These are phyloP conservation scores for Galerucella pusilla DNA, from an alignment of 2,888 invertebrate genomes.

Conservation along the genomic window DNA sequence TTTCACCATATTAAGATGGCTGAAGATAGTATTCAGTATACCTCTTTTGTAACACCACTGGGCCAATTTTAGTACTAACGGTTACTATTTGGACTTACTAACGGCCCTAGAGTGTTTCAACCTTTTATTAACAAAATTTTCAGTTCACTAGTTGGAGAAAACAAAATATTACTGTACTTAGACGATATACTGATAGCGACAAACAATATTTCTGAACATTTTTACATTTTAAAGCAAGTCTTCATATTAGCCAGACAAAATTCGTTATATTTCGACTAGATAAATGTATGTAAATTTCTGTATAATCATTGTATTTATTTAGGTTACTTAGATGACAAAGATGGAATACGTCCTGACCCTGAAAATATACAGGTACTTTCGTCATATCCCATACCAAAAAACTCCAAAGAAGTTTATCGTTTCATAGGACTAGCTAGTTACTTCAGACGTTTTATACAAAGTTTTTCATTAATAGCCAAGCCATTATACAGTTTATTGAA, in stretches of 20 bases:
- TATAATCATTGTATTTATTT: not conserved
- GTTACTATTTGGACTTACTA: conserved; percentile 6
- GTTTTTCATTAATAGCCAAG: too few species aligned
- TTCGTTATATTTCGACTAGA: not conserved
- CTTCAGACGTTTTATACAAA: too few species aligned
- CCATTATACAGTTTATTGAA: too few species aligned
- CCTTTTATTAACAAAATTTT: not conserved
- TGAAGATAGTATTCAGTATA: conserved; percentile 2
- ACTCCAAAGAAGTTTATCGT: too few species aligned
- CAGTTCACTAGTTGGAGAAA: not conserved
- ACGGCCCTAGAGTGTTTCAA: conserved; percentile 9
- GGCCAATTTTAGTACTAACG: conserved; percentile 13
- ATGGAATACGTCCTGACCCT: too few species aligned
- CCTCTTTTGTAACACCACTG: conserved; percentile 15
- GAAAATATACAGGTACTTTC: too few species aligned
- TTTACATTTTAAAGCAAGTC: not conserved
- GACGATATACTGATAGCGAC: conserved; percentile 14
- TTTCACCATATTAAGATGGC: conserved; percentile 13
- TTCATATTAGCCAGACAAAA: conserved; percentile 6
- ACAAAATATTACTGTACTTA: not conserved
- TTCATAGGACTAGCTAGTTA: too few species aligned
- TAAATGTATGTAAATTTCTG: conserved; percentile 10
- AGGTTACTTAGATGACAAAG: too few species aligned
- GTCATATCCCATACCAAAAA: too few species aligned
- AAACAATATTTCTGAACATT: conserved; percentile 1